Evolutionary conservation across 2,113 vertebrate species (phyloP).

Genomic region (Atractosteus spatula): DNA sequence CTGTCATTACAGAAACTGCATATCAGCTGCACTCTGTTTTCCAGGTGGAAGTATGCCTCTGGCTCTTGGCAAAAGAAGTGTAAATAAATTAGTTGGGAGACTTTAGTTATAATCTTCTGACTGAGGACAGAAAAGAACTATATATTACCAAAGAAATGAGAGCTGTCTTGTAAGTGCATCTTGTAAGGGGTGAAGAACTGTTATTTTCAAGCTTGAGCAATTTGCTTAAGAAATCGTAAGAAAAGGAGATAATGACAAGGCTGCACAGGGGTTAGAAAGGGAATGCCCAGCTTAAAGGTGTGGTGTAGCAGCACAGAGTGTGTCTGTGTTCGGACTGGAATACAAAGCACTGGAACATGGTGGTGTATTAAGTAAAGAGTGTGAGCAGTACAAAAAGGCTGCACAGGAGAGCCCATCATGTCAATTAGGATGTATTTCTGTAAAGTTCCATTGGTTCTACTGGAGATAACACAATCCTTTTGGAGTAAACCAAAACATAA

Average conservation of each 20-base stretch:
- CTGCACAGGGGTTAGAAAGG: too few relatives aligned
- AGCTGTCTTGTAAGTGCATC: background rate
- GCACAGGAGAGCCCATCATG: too few relatives aligned
- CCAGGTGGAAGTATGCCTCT: background rate
- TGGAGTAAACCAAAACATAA: too few relatives aligned
- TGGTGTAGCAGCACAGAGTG: too few relatives aligned
- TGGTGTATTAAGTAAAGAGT: too few relatives aligned
- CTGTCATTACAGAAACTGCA: slow-evolving; percentile 14
- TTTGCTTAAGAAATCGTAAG: slow-evolving; percentile 4
- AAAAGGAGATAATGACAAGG: slow-evolving; percentile 4
- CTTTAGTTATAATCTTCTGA: background rate
- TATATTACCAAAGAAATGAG: background rate
- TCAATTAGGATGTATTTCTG: too few relatives aligned
- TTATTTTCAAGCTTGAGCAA: background rate
- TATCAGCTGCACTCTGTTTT: background rate
- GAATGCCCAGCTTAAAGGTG: too few relatives aligned
- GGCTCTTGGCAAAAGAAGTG: slow-evolving; percentile 1
- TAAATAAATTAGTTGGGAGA: slow-evolving; percentile 4
- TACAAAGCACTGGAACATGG: background rate
- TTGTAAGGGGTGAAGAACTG: background rate
- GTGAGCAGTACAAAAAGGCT: too few relatives aligned
- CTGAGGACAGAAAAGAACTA: background rate
- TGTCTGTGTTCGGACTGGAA: background rate
- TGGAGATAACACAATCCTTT: too few relatives aligned
- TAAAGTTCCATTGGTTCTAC: too few relatives aligned